Conservation (phyloP, 2,888 invertebrate genomes). For the Chrysomela aeneicollis region DNA sequence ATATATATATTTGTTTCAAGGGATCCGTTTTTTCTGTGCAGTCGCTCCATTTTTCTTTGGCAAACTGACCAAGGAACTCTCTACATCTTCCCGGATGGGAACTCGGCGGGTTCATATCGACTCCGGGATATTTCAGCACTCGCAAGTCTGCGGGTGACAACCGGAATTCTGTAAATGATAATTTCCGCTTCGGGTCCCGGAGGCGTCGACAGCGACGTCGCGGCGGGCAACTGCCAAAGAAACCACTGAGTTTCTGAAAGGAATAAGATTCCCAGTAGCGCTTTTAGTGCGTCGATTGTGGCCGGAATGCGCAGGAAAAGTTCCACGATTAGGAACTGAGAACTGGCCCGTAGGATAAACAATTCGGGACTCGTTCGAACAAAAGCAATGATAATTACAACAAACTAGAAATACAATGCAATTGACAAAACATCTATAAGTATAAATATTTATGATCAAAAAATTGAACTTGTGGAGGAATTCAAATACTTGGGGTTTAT, state of each 20-base stretch:
- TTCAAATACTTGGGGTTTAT: too few relatives aligned
- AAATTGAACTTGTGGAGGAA: too few relatives aligned
- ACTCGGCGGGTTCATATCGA: neutral
- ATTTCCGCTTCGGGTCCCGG: conserved; percentile 1
- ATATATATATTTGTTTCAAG: too few relatives aligned
- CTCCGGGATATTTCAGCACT: neutral
- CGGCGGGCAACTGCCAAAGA: conserved; percentile 12
- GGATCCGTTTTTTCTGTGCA: too few relatives aligned
- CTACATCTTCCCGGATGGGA: neutral
- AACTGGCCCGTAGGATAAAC: neutral
- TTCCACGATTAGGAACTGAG: conserved; percentile 15
- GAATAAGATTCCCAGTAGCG: conserved; percentile 19
- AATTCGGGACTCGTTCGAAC: neutral
- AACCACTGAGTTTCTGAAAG: conserved; percentile 14
- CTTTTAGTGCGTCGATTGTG: conserved; percentile 16
- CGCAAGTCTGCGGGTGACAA: conserved; percentile 8
- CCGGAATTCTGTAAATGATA: conserved; percentile 16
- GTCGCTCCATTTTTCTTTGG: neutral
- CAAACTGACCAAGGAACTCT: neutral
- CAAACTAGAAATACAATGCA: too few relatives aligned
- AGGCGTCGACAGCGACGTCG: conserved; percentile 9
- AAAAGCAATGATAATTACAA: too few relatives aligned
- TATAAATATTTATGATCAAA: too few relatives aligned
- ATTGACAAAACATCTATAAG: too few relatives aligned
- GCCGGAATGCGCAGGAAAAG: conserved; percentile 22